A percentile compares a stretch with the other conserved stretches of the same genome.
phyloP scores from a whole-genome alignment of 2,888 invertebrate genomes.

The Kryphioiulus occultus region DNA sequence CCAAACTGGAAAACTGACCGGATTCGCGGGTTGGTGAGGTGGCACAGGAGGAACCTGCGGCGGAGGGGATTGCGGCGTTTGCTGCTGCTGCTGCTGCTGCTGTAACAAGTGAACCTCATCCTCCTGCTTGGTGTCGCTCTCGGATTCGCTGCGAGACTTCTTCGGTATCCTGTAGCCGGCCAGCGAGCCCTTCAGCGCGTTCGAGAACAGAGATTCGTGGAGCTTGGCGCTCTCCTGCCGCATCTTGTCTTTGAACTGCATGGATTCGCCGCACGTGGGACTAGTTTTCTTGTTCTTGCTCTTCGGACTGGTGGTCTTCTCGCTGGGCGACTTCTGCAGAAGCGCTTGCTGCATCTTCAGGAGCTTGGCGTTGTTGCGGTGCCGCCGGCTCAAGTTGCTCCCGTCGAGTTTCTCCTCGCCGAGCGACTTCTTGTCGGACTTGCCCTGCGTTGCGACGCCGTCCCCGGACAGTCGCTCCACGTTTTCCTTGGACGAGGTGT shows the following conservation, averaged over 20 bases:
- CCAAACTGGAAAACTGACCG: background rate
- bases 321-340: constrained; percentile 24
- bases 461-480: background rate
- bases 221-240: constrained; percentile 52
- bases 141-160: constrained; percentile 46
- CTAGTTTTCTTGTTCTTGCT: background rate
- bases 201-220: constrained; percentile 52
- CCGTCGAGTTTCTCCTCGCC: constrained; percentile 35
- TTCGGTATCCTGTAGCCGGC: constrained; percentile 51
- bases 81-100: background rate
- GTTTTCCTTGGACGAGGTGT: constrained; percentile 44
- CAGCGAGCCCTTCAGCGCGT: constrained; percentile 43
- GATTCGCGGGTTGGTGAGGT: background rate
- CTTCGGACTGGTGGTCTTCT: background rate
- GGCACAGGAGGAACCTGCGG: background rate
- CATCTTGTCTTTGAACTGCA: constrained; percentile 46
- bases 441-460: background rate
- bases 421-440: background rate
- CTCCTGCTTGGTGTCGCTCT: constrained; percentile 37
- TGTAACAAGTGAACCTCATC: background rate
- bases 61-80: background rate
- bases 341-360: background rate
- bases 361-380: background rate
- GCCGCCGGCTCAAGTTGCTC: background rate
- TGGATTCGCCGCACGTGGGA: background rate